Conservation (phyloP, 2,113 vertebrate species). For the Rhea americana region DNA sequence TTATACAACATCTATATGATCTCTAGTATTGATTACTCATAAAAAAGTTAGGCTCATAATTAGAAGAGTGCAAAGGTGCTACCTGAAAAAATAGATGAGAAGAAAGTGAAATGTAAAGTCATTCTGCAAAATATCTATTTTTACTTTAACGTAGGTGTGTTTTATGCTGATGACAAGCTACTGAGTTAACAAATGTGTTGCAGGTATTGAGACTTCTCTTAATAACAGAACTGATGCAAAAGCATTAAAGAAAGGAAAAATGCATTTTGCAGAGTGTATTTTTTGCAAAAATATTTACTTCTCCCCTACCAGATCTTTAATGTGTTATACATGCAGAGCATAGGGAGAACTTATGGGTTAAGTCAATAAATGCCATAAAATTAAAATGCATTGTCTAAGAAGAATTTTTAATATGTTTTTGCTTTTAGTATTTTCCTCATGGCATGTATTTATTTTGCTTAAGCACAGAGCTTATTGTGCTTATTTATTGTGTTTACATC, state of each 20-base stretch:
- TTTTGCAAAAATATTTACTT: constrained; percentile 16
- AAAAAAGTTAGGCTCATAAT: constrained; percentile 68
- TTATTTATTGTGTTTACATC: not conserved
- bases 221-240: constrained; percentile 69
- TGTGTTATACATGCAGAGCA: not conserved
- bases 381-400: not conserved
- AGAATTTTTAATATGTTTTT: not conserved
- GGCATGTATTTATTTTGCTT: not conserved
- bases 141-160: constrained; percentile 57
- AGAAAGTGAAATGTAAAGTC: constrained; percentile 63
- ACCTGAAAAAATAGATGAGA: constrained; percentile 68
- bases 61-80: constrained; percentile 54
- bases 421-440: not conserved
- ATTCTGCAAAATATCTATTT: constrained; percentile 72
- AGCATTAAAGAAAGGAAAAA: constrained; percentile 54
- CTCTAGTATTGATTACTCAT: constrained; percentile 60
- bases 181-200: constrained; percentile 72
- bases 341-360: not conserved
- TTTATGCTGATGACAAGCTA: constrained; percentile 68
- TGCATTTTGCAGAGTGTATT: not conserved
- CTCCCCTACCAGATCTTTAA: not conserved
- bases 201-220: constrained; percentile 67
- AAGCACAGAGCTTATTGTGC: not conserved
- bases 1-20: constrained; percentile 57
- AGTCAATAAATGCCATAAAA: constrained; percentile 17